Percentiles rank a stretch among this genome's conserved stretches.
Conservation (phyloP, 1,140 invertebrate species). For the Solen grandis region DNA sequence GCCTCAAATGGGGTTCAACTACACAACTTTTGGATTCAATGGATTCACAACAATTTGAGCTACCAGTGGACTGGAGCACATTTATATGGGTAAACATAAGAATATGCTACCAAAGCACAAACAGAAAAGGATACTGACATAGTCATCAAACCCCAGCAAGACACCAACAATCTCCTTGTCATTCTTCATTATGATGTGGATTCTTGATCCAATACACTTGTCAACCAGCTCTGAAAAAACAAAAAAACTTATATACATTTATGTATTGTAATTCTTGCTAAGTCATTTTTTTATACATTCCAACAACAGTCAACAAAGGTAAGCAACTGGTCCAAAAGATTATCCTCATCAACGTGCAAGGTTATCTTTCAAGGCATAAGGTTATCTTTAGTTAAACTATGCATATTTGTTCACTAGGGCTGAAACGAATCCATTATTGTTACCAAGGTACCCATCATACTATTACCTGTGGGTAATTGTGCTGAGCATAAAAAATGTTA, state of each 20-base stretch:
- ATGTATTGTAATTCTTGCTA: not conserved
- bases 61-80: no score
- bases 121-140: slow-evolving; percentile 89
- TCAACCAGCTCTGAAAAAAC: slow-evolving; percentile 94
- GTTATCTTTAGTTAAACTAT: not conserved
- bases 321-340: not conserved
- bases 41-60: no score
- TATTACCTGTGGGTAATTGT: no score
- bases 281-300: not conserved
- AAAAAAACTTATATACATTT: slow-evolving; percentile 47
- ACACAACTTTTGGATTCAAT: no score
- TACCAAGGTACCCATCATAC: no score
- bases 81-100: no score
- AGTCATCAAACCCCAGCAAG: slow-evolving; percentile 98
- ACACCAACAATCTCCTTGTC: slow-evolving; percentile 99
- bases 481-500: no score
- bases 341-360: not conserved
- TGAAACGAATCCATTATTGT: no score
- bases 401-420: not conserved
- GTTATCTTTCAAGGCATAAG: not conserved
- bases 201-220: slow-evolving; percentile 99
- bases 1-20: no score
- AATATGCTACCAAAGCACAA: no score
- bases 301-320: not conserved
- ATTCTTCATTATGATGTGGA: slow-evolving; percentile 99